phyloP scores from a whole-genome alignment of 2,113 vertebrate species.

The Callopanchax toddi region DNA sequence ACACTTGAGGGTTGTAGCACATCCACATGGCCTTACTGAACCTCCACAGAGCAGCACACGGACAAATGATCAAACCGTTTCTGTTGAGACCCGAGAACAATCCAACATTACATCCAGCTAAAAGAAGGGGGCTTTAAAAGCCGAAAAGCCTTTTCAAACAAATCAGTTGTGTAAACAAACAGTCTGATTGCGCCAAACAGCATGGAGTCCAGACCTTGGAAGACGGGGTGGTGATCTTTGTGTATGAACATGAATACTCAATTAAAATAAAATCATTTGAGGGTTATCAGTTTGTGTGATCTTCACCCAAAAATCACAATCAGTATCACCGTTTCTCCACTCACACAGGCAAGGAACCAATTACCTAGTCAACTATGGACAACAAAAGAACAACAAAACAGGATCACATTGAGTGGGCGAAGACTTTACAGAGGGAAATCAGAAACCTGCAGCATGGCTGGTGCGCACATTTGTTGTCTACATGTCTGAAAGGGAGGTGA shows the following conservation, averaged over 20 bases:
- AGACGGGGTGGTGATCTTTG: slow-evolving; percentile 28
- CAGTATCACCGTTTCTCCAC: neutral
- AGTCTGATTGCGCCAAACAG: slow-evolving; percentile 54
- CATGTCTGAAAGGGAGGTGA: slow-evolving; percentile 24
- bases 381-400: slow-evolving; percentile 48
- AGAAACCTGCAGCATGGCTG: slow-evolving; percentile 14
- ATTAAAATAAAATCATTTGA: slow-evolving; percentile 14
- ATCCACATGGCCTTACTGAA: slow-evolving; percentile 10
- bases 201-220: slow-evolving; percentile 43
- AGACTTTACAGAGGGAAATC: slow-evolving; percentile 4
- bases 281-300: slow-evolving; percentile 24
- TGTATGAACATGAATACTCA: slow-evolving; percentile 10
- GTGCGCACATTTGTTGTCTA: slow-evolving; percentile 42
- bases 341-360: slow-evolving; percentile 13
- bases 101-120: slow-evolving; percentile 29
- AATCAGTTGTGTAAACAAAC: slow-evolving; percentile 71
- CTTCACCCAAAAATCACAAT: slow-evolving; percentile 26
- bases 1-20: slow-evolving; percentile 2
- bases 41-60: slow-evolving; percentile 18
- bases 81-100: slow-evolving; percentile 43
- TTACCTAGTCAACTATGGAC: slow-evolving; percentile 35
- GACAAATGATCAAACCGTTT: slow-evolving; percentile 40
- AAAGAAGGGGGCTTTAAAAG: slow-evolving; percentile 29
- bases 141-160: slow-evolving; percentile 50
- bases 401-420: slow-evolving; percentile 4